phyloP scores from a whole-genome alignment of 2,113 vertebrate genomes.

The Nerophis ophidion region DNA sequence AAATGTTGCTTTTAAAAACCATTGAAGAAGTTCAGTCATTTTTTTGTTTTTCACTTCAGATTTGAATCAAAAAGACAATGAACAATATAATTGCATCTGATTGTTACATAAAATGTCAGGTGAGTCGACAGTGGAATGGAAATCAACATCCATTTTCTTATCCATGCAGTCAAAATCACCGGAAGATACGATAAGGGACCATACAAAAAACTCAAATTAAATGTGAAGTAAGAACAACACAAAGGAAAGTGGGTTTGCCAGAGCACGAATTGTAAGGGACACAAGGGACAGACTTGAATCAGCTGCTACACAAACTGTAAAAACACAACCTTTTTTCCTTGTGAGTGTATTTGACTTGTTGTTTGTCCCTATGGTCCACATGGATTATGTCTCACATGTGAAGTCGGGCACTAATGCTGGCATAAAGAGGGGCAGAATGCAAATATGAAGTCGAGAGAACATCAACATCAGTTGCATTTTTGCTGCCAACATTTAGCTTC shows the following conservation, averaged over 20 bases:
- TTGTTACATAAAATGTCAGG: no score
- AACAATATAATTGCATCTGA: no score
- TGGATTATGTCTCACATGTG: background rate
- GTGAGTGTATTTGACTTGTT: background rate
- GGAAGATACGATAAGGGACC: background rate
- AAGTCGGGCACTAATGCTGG: background rate
- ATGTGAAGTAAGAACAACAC: background rate
- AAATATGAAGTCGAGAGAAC: background rate
- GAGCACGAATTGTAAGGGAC: background rate
- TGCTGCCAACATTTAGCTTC: background rate
- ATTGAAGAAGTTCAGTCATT: no score
- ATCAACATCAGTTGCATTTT: background rate
- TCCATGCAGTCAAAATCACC: background rate
- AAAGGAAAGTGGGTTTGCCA: background rate
- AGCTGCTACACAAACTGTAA: background rate
- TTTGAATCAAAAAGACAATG: no score
- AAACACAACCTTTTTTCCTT: background rate
- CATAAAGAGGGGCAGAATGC: background rate
- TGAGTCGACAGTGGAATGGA: slow-evolving; percentile 18
- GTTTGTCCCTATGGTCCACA: background rate
- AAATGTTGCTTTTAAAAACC: no score
- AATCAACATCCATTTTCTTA: background rate
- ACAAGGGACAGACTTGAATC: background rate
- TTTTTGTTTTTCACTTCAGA: no score
- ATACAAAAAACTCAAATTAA: background rate